These are phyloP conservation scores for Sebastes trivittatus DNA, from an alignment of 2,797 vertebrate species.

Conservation along the genomic window DNA sequence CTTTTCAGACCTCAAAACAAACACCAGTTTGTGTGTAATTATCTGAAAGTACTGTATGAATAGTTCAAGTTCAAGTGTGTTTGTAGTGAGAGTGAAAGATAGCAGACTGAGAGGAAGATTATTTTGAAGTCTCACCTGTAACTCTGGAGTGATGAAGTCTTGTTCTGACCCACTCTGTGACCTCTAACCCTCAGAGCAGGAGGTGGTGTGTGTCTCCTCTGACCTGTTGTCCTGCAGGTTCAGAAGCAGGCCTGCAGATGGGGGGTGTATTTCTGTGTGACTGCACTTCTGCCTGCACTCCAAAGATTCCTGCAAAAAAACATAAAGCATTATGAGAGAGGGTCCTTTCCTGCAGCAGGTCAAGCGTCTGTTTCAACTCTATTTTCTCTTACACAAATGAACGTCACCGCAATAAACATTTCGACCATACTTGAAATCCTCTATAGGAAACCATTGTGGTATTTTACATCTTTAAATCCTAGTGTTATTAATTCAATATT, in stretches of 20 bases:
- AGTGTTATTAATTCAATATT: neutral
- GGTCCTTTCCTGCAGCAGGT: neutral
- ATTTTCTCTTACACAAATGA: neutral
- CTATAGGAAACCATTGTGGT: neutral
- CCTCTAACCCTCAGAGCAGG: conserved; percentile 14
- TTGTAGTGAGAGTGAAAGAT: neutral
- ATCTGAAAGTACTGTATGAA: neutral
- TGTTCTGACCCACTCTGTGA: conserved; percentile 23
- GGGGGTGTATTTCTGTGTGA: neutral
- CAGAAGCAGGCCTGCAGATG: conserved; percentile 29
- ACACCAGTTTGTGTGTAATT: neutral
- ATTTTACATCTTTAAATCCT: neutral
- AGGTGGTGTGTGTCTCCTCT: conserved; percentile 9
- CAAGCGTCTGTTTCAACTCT: neutral
- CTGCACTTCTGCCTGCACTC: conserved; percentile 8
- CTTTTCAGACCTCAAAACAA: neutral
- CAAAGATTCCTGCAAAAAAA: conserved; percentile 53
- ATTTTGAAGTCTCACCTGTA: conserved; percentile 58
- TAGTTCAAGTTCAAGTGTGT: conserved; percentile 51
- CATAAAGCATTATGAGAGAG: conserved; percentile 38
- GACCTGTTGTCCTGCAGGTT: conserved; percentile 35
- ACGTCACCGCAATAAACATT: neutral
- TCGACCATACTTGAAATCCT: neutral
- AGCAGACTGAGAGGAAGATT: neutral
- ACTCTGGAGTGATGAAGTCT: conserved; percentile 8